These are phyloP conservation scores for Coturnix japonica DNA, from an alignment of 2,113 vertebrate genomes.

Conservation along the genomic window DNA sequence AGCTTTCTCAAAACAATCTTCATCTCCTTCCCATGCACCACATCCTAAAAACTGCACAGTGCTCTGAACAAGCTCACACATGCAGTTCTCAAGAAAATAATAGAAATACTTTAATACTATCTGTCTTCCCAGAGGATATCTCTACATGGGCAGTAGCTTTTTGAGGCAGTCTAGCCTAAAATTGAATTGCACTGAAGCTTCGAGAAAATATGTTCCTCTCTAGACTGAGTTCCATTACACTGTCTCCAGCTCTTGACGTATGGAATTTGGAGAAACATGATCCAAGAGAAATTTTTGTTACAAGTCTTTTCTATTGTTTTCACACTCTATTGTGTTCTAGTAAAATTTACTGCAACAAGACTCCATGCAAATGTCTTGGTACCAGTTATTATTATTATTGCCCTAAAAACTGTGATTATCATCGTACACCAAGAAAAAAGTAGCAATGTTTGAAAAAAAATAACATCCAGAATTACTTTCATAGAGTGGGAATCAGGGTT, in stretches of 20 bases:
- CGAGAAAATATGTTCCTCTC: not conserved
- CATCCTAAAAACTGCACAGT: conserved; percentile 16
- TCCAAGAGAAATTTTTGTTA: not conserved
- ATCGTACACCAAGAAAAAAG: not conserved
- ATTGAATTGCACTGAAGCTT: not conserved
- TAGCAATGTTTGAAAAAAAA: not conserved
- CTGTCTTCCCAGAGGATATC: conserved; percentile 17
- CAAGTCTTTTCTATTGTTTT: not conserved
- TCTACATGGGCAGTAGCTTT: not conserved
- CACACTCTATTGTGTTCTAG: not conserved
- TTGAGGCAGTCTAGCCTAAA: not conserved
- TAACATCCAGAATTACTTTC: not conserved
- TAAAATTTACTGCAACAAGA: not conserved
- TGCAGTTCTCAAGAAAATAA: conserved; percentile 29
- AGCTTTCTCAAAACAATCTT: conserved; percentile 49
- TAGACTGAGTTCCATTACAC: not conserved
- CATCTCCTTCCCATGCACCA: conserved; percentile 11
- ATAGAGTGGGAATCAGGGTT: not conserved
- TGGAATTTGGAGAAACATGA: not conserved
- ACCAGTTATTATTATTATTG: not conserved
- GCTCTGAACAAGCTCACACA: not conserved
- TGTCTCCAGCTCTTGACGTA: not conserved
- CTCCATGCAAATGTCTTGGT: not conserved
- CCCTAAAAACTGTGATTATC: not conserved
- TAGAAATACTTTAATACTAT: conserved; percentile 37